phyloP scores from a whole-genome alignment of 2,113 vertebrate genomes.

The Aspiorhynchus laticeps region DNA sequence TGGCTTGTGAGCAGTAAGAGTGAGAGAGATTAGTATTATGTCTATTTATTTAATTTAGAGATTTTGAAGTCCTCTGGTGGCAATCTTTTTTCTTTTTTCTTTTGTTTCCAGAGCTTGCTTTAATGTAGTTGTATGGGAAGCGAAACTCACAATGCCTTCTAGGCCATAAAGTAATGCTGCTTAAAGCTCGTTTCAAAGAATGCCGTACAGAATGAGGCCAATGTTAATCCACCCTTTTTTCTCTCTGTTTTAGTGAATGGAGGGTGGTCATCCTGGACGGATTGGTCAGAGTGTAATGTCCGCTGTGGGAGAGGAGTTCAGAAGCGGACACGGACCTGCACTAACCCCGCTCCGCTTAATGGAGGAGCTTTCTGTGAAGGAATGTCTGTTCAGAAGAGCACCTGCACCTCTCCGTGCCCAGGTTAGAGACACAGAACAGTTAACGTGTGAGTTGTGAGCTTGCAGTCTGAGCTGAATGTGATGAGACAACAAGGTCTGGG shows the following conservation, averaged over 20 bases:
- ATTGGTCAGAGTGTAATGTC: slow-evolving; percentile 91
- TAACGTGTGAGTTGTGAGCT: not conserved
- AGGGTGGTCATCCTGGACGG: slow-evolving; percentile 94
- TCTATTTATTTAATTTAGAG: not conserved
- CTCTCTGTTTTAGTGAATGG: slow-evolving; percentile 84
- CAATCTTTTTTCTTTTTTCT: not conserved
- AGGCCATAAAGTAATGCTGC: no score
- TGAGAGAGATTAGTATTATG: not conserved
- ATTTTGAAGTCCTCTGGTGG: not conserved
- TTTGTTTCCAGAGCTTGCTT: not conserved
- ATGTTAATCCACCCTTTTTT: not conserved
- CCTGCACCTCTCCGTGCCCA: slow-evolving; percentile 90
- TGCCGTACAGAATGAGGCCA: not conserved
- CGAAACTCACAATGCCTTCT: not conserved
- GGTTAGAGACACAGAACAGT: slow-evolving; percentile 68
- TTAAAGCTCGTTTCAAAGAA: not conserved
- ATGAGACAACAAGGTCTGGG: not conserved
- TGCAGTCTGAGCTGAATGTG: not conserved
- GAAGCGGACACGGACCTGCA: slow-evolving; percentile 93
- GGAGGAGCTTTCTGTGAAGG: slow-evolving; percentile 94
- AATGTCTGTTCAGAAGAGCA: slow-evolving; percentile 92
- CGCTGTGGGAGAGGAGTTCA: slow-evolving; percentile 91
- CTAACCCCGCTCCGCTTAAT: slow-evolving; percentile 93
- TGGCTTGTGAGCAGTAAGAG: not conserved
- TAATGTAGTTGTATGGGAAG: not conserved